Evolutionary conservation across 2,888 invertebrate genomes (phyloP), one percentile per base, ranked within the genome.

Genomic region (Cosmorhoe ocellata): DNA sequence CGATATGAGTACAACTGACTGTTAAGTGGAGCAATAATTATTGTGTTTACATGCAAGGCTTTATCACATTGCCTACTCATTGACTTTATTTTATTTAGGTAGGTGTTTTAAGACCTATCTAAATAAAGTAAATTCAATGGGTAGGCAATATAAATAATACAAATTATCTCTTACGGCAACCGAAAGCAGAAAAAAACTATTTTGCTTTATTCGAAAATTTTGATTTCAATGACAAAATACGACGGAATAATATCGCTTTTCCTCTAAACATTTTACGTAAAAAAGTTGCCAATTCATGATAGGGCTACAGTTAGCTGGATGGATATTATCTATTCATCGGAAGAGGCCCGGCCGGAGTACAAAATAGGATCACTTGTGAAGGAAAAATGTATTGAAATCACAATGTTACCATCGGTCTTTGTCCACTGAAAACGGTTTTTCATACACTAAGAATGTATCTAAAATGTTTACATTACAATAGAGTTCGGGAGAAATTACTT

Each of bases 321-420:
- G 79, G 58, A 59, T 52, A 59, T 62, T 62, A 59, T 61, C 59
- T 58, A 61, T 61, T 59, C 61, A 61, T 81, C 79, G 82, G 59
- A 69, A 70, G 75, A 73, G n/a, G n/a, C 74, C 79, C 76, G 67
- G 67, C 69, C 78, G 79, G 71, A 66, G 71, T 82, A 72, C 72
- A 74, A 80, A 85, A 87, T 83, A 81, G 84, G 81, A 79, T 81
- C 83, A 87, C 83, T 88, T 81, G 81, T 77, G 66, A 77, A 76
- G 77, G 81, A 82, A 85, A 61, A 88, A 87, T 81, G 81, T 83
- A 88, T 86, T 84, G 84, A 86, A 88, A 87, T 84, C 85, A 87
- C 82, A 87, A 85, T 85, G 80, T 81, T 84, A 84, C 82, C 82
- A 76, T 74, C 72, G 65, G 71, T 74, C 73, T 80, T 84, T 84